Base-by-base conservation (phyloP, 2,888 invertebrate genomes). In the Punctoribates punctum region DNA sequence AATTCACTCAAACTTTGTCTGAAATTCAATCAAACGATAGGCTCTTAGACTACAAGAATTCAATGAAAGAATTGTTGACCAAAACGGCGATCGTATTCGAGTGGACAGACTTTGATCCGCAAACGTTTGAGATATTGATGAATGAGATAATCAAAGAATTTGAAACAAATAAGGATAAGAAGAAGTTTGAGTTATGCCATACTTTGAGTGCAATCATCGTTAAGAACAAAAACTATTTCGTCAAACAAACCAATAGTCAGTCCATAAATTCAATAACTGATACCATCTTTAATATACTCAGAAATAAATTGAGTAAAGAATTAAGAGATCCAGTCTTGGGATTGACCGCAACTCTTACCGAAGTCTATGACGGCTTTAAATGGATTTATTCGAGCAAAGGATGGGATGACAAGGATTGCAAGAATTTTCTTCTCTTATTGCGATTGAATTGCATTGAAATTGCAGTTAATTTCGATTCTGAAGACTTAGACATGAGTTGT, bases 381-480 rank as follows among this genome's bases (percentile, higher is more conserved):
- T 72, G 72, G 72, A 72, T 72, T 72, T 11, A 67, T 20, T 34
- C n/a, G 3, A 4, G 6, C 11, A 72, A 72, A 1, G 15, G 46
- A 23, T 76, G 76, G 76, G 23, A 57, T 46, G 13, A 73, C n/a
- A 23, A 25, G 4, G 73, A 73, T 48, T 54, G 73, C 25, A 73
- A 76, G 27, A 29, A 57, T 48, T 76, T 76, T n/a, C 6, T 73
- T 27, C 57, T 76, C 20, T 65, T 76, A 20, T 29, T 73, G 15
- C 57, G 62, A 51, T 67, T 76, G 57, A 17, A 11, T 42, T 46
- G 60, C 17, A 57, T 76, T 73, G 76, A 76, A 73, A 48, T 76
- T 23, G 72, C 48, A 15, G 48, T 72, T 9, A 72, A 42, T 72
- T 72, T n/a, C 27, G 72, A 72, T 2, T 42, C 72, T 2, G 48